Evolutionary conservation across 2,888 invertebrate genomes (phyloP), one percentile per base, ranked within the genome.

Genomic region (Aleiodes alternator): DNA sequence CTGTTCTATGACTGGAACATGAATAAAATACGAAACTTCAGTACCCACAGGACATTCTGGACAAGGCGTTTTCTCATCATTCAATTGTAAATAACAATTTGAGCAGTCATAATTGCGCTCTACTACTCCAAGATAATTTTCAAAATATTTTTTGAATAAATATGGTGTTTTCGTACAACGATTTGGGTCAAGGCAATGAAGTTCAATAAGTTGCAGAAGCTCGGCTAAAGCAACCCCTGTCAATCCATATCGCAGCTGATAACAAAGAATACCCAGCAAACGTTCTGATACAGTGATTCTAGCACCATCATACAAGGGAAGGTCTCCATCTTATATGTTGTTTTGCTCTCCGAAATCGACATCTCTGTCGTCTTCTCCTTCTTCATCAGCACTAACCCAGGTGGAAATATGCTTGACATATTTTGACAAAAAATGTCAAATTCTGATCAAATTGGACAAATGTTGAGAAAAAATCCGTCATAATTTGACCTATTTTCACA

Each of bases 1-100:
- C 51, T 80, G 79, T 16, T 14, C 50, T 55, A 59, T 59, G 6
- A 81, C 66, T n/a, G 79, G 75, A 8, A 78, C 77, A 72, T 79
- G 78, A 12, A 81, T 61, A 48, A 79, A 79, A 69, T 78, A 80
- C 9, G 43, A 71, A 29, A 64, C 51, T 9, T 73, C 59, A 16
- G 56, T 50, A n/a, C 56, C 34, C 12, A 57, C 51, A 7, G 50
- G 53, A 61, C 77, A 78, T 43, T n/a, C 11, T 29, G 50, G 7
- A 59, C 77, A 78, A 23, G 34, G 16, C 4, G 23, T 51, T 31
- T 69, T 55, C 43, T 61, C 14, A 34, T 64, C 56, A 9, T 64
- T 57, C 9, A 78, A 50, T 16, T 23, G 68, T 9, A 23, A 14
- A n/a, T 38, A 69, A 61, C 78, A 80, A n/a, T 16, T 8, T 8